A percentile compares a stretch with the other conserved stretches of the same genome.
Evolutionary conservation across 2,113 vertebrate genomes (phyloP).

Genomic region (Sitta europaea): DNA sequence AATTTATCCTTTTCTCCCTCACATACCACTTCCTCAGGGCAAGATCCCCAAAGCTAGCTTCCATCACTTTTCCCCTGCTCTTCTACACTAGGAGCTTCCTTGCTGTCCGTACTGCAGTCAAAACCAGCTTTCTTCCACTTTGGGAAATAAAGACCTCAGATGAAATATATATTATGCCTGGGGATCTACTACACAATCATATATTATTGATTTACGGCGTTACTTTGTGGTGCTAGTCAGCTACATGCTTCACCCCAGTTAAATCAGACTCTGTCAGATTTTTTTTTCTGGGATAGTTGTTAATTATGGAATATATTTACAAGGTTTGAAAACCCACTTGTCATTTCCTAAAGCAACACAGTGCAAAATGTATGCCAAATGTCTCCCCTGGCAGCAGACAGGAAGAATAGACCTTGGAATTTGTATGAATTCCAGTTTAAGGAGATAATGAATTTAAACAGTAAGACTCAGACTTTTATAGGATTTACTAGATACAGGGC

Average conservation of each 20-base stretch:
- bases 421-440: background rate
- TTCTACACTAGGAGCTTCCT: background rate
- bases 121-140: background rate
- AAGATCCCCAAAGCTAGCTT: background rate
- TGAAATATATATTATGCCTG: background rate
- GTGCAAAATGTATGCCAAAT: background rate
- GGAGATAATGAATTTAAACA: background rate
- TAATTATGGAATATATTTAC: background rate
- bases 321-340: background rate
- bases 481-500: background rate
- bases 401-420: background rate
- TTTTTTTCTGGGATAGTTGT: background rate
- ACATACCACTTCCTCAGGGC: fast-evolving
- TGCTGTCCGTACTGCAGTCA: background rate
- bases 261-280: background rate
- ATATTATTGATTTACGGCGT: background rate
- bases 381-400: background rate
- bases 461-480: background rate
- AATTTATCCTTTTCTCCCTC: background rate
- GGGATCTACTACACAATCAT: background rate
- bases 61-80: background rate
- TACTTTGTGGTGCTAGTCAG: background rate
- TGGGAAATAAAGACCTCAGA: background rate
- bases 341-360: background rate
- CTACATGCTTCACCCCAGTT: background rate